Conservation (phyloP, 2,113 vertebrate genomes). For the Peromyscus maniculatus region DNA sequence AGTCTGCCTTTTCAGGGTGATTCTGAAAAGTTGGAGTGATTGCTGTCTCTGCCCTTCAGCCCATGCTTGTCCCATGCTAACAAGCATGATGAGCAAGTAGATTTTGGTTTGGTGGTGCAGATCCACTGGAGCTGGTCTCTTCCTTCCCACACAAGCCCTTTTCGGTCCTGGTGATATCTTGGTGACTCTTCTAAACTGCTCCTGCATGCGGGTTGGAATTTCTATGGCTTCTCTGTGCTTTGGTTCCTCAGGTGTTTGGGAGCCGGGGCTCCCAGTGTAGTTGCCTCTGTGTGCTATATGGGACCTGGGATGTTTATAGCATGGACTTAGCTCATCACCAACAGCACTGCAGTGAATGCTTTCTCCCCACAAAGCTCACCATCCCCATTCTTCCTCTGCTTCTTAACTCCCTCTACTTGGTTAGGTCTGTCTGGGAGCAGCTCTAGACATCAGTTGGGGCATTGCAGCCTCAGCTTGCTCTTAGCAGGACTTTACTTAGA, state of each 20-base stretch:
- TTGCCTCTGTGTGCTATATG: not conserved
- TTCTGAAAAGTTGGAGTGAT: not conserved
- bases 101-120: too few relatives aligned
- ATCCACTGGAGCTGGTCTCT: not conserved
- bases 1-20: not conserved
- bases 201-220: fast-evolving
- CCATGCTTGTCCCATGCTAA: not conserved
- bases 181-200: not conserved
- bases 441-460: not conserved
- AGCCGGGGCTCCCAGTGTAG: too few relatives aligned
- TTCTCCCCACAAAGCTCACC: not conserved
- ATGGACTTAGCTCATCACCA: not conserved
- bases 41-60: not conserved
- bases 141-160: too few relatives aligned
- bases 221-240: not conserved
- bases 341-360: too few relatives aligned
- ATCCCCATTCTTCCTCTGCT: fast-evolving
- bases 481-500: not conserved
- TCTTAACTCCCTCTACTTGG: not conserved
- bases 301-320: fast-evolving
- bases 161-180: too few relatives aligned
- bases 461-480: fast-evolving
- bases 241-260: not conserved
- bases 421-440: fast-evolving
- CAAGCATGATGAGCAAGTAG: not conserved